Percentiles rank a stretch among this genome's conserved stretches.
Evolutionary conservation across 2,797 vertebrate genomes (phyloP).

Genomic region (Brachyrhaphis roseni): DNA sequence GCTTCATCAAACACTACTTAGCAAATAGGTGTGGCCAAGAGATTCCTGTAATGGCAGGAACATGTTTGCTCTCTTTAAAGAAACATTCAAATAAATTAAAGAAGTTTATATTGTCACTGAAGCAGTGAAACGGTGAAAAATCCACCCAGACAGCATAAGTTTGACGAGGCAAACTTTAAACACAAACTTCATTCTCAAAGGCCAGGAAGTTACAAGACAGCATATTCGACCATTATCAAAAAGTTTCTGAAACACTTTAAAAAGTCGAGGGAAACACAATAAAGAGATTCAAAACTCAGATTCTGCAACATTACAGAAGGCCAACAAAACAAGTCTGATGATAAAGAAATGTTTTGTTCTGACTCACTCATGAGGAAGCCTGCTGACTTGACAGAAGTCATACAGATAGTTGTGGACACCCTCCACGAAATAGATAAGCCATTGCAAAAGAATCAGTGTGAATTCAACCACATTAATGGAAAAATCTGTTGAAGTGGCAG

Average conservation of each 20-base stretch:
- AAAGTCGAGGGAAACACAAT: not conserved
- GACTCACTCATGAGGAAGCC: not conserved
- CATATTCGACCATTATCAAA: not conserved
- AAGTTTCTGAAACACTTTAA: not conserved
- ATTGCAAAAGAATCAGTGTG: not conserved
- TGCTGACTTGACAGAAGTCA: not conserved
- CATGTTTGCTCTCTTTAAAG: conserved; percentile 18
- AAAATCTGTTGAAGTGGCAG: not conserved
- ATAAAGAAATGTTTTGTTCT: not conserved
- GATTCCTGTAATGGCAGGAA: conserved; percentile 44
- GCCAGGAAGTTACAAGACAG: conserved; percentile 52
- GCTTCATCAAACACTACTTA: conserved; percentile 34
- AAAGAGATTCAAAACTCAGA: not conserved
- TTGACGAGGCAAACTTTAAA: conserved; percentile 35
- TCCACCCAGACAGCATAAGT: conserved; percentile 34
- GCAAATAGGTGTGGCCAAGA: conserved; percentile 59
- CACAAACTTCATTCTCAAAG: conserved; percentile 62
- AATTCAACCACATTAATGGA: not conserved
- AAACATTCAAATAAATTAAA: conserved; percentile 10
- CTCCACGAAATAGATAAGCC: not conserved
- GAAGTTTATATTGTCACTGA: conserved; percentile 18
- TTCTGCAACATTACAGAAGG: not conserved
- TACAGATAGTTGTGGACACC: not conserved
- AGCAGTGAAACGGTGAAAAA: conserved; percentile 15
- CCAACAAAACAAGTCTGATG: not conserved